Evolutionary conservation across 2,888 invertebrate genomes (phyloP), one percentile per base, ranked within the genome.

Genomic region (Drosophila prolongata): DNA sequence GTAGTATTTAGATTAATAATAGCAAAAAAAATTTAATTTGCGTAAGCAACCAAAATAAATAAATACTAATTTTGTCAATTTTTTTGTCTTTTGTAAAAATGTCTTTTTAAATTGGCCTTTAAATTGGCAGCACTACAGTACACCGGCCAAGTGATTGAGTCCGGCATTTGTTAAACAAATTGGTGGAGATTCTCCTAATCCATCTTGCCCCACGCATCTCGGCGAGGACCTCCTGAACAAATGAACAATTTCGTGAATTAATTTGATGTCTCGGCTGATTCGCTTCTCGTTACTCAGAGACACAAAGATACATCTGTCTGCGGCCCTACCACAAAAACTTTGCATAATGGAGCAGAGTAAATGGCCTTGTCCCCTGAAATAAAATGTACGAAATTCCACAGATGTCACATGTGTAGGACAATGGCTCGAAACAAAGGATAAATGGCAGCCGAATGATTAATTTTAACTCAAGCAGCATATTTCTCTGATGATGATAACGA

Each of bases 141-240:
- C 60, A 14, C 44, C 11, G 24, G 8, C 54, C 69, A 62, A 74
- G 57, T 80, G 84, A 83, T 83, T 83, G 78, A 78, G 78, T 69
- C 69, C 49, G 73, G 46, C 72, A 76, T 70, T 80, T 82, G 72
- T 64, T 47, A 44, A 49, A 73, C 70, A 78, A 83, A 76, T 76
- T 83, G 84, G 53, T 59, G 46, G 13, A 19, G 40, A 47, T 64
- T 75, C 59, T 38, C 43, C 47, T 76, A 79, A 64, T 72, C 47
- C 73, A 38, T 54, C 43, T 42, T 27, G 37, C 6, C 46, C 34
- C 13, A 19, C 19, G 35, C 50, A 50, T 49, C 34, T 35, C 24
- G 37, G 37, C 34, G 42, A 19, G 42, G 42, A 44, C 47, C 24
- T 46, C 47, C 43, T 50, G 30, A 59, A 59, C 69, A 66, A 73